Evolutionary conservation across 2,113 vertebrate genomes (phyloP).

Genomic region (Grantiella picta): DNA sequence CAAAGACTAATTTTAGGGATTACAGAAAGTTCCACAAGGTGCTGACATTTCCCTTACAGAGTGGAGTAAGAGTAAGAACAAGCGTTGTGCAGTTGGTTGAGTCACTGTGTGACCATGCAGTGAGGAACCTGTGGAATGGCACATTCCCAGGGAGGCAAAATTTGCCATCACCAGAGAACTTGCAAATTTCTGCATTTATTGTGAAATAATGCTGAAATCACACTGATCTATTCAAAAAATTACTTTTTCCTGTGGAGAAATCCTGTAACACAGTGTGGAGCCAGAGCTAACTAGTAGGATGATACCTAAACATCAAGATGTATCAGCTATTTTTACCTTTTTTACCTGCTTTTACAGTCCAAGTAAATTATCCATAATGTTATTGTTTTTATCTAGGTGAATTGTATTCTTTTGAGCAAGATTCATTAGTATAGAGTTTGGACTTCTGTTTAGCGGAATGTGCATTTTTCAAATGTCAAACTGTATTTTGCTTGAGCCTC

Average conservation of each 20-base stretch:
- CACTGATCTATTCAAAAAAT: not conserved
- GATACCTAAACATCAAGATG: not conserved
- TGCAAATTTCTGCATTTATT: not conserved
- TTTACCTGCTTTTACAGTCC: not conserved
- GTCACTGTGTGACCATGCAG: not conserved
- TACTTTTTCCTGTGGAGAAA: not conserved
- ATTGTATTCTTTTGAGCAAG: not conserved
- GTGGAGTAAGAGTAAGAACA: not conserved
- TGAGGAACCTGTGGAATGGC: not conserved
- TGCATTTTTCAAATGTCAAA: constrained; percentile 1
- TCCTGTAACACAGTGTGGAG: not conserved
- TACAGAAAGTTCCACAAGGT: not conserved
- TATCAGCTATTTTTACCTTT: not conserved
- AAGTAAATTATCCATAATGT: not conserved
- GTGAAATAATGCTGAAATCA: not conserved
- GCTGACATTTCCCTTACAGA: not conserved
- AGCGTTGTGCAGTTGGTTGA: not conserved
- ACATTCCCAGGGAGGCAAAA: not conserved
- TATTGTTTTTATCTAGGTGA: not conserved
- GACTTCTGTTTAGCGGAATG: not conserved
- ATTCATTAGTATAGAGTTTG: not conserved
- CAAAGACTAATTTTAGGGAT: not conserved
- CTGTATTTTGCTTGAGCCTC: not conserved
- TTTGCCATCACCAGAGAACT: not conserved
- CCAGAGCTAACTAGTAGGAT: not conserved